Base-by-base conservation (phyloP, 2,113 vertebrate species). In the Heterotis niloticus region DNA sequence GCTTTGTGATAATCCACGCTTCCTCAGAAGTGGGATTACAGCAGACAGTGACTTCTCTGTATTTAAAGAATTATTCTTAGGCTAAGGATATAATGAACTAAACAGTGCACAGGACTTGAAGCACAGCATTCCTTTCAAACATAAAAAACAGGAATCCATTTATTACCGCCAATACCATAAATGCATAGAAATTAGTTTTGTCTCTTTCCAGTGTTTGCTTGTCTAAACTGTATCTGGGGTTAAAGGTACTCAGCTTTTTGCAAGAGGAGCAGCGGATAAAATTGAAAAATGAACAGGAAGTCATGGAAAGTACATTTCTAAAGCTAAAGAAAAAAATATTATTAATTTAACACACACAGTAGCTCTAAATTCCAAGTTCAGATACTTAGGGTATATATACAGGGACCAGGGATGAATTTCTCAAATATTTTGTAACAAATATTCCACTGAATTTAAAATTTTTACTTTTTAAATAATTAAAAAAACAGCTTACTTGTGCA, bases 11-110 rank as follows among this genome's bases (percentile, higher is more conserved):
- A 65, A 65, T 51, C 10, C 23, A 52, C 13, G 65, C 67, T 77
- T 77, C 62, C 76, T 24, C 26, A 12, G 68, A 74, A 57, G 52
- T 74, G 71, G 59, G 12, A 74, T 68, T 57, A 56, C 57, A 44
- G 60, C 52, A 67, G 23, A 65, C 76, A 67, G 34, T 28, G 23
- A 74, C 26, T 23, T 0, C 52, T 12, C 14, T 0, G 5, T 7
- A 17, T 62, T 2, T 62, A 62, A 62, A 14, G 20, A 62, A n/a
- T 20, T 20, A 4, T 11, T 44, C 20, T 24, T 77, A 10, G 10
- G 29, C 75, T 51, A 51, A 64, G 64, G 34, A 44, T 44, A 44
- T 44, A 4, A 44, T 44, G 34, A 2, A 20, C 60, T 23, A 56
- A 17, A 59, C 29, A 65, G 29, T 24, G 69, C 1, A 52, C 72